Evolutionary conservation across 1,140 invertebrate genomes (phyloP).

Genomic region (Melanaphis sacchari): DNA sequence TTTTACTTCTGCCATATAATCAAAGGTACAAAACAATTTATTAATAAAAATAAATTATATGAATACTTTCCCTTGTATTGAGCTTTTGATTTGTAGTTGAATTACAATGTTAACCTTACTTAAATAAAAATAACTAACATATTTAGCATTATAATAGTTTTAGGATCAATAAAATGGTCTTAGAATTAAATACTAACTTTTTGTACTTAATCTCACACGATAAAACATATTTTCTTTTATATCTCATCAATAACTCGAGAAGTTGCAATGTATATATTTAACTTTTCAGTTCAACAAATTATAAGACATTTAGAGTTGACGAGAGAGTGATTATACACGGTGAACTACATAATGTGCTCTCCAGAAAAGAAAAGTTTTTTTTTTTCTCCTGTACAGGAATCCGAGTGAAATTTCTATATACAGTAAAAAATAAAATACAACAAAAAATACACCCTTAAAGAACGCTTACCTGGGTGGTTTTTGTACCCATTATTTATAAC

Average conservation of each 20-base stretch:
- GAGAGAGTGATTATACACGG: background rate
- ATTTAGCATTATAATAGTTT: background rate
- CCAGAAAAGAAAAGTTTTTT: background rate
- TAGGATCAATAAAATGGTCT: background rate
- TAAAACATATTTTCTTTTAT: too few species aligned
- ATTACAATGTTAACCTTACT: background rate
- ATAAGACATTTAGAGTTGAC: background rate
- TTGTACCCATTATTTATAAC: background rate
- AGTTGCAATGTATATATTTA: background rate
- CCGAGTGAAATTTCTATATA: background rate
- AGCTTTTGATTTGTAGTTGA: background rate
- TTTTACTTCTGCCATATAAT: too few species aligned
- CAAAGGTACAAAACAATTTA: background rate
- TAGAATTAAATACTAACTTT: background rate
- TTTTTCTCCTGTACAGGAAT: background rate
- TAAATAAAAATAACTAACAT: background rate
- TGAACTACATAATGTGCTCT: background rate
- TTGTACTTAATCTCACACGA: background rate
- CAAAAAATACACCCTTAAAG: background rate
- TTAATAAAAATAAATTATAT: background rate
- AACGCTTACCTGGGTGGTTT: background rate
- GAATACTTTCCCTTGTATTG: background rate
- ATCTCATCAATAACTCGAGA: background rate
- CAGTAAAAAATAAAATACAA: background rate
- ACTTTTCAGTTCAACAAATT: background rate